Percentiles rank a stretch among this genome's conserved stretches.
phyloP scores from a whole-genome alignment of 2,888 invertebrate species.

The Syrphus vitripennis region DNA sequence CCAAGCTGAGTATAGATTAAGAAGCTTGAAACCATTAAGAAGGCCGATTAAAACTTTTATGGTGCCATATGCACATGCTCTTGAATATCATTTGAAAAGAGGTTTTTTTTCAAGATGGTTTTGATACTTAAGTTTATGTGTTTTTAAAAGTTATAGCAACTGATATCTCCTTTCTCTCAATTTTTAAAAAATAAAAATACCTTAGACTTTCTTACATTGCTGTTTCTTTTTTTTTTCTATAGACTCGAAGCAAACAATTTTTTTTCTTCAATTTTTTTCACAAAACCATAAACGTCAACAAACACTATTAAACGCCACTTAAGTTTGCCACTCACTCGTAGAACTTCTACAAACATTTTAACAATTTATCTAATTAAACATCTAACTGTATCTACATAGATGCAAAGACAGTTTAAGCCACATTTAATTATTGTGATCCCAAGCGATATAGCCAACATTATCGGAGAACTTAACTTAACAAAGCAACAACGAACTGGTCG shows the following conservation, averaged over 20 bases:
- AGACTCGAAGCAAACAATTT: not conserved
- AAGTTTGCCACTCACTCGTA: not conserved
- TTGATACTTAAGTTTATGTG: not conserved
- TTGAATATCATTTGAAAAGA: not conserved
- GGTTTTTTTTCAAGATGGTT: not conserved
- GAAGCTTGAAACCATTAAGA: not conserved
- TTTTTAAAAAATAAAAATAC: not conserved
- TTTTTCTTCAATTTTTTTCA: not conserved
- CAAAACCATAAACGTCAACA: not conserved
- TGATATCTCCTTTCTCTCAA: too few species aligned
- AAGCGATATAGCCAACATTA: constrained; percentile 35
- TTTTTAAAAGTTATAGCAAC: not conserved
- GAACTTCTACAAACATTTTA: constrained; percentile 31
- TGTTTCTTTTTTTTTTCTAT: not conserved
- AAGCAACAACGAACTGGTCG: not conserved
- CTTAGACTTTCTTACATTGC: not conserved
- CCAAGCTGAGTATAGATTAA: not conserved
- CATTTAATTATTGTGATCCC: constrained; percentile 50
- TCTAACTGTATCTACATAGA: constrained; percentile 40
- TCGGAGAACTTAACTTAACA: not conserved
- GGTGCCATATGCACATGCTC: not conserved
- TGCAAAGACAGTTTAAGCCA: constrained; percentile 20
- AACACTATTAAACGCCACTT: constrained; percentile 3
- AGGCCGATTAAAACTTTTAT: not conserved
- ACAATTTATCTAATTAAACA: constrained; percentile 59